These are phyloP conservation scores for Alviniconcha marisindica DNA, from an alignment of 1,140 invertebrate species.

Conservation along the genomic window DNA sequence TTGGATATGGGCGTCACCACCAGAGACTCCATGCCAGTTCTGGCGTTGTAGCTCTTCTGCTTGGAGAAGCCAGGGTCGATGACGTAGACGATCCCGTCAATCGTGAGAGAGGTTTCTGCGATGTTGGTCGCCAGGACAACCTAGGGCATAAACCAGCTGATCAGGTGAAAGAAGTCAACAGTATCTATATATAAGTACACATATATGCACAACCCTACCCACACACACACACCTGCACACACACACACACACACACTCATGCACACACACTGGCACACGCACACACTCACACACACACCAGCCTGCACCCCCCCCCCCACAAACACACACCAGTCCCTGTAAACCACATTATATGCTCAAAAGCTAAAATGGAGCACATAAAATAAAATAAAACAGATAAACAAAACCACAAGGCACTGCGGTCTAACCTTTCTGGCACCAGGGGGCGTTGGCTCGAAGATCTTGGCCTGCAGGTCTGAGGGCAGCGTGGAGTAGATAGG, in stretches of 20 bases:
- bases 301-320: background rate
- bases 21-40: constrained; percentile 98
- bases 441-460: constrained; percentile 96
- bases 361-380: too few species aligned
- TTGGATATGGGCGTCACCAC: constrained; percentile 99
- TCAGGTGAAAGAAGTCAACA: too few species aligned
- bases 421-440: constrained; percentile 87
- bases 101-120: constrained; percentile 99
- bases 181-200: too few species aligned
- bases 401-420: background rate
- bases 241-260: background rate
- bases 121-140: constrained; percentile 92
- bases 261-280: background rate
- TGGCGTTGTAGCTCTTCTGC: constrained; percentile 99
- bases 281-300: background rate
- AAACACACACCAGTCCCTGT: background rate
- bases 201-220: too few species aligned
- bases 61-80: constrained; percentile 99
- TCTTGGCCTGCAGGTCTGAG: constrained; percentile 99
- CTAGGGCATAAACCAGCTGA: too few species aligned
- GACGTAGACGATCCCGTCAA: constrained; percentile 99
- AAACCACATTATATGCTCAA: too few species aligned
- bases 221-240: too few species aligned
- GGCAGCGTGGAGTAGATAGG: constrained; percentile 99
- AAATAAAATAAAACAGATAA: too few species aligned